Evolutionary conservation across 2,113 vertebrate genomes (phyloP), one percentile per base, ranked within the genome.

Genomic region (Muscicapa adusta): DNA sequence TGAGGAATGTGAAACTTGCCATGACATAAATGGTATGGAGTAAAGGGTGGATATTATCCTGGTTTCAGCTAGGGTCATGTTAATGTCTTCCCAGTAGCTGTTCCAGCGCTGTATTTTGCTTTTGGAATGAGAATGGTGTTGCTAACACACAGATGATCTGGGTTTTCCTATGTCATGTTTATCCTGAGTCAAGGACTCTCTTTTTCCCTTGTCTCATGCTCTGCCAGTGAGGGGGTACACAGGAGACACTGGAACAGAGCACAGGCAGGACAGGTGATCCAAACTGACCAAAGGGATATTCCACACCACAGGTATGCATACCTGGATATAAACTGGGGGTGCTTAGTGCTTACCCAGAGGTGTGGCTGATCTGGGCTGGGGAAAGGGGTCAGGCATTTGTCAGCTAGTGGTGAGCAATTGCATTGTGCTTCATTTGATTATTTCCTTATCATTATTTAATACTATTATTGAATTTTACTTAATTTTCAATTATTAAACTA

Each of bases 281-380:
- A 0, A 43, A 51, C 14, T 43, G 36, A 36, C 20, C 2, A 0
- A 25, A 36, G 72, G 45, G 36, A 67, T 22, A 18, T 43, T 67
- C 11, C 53, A 67, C 53, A 76, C 26, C 53, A 43, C 22, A 60
- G 26, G 36, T 22, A 43, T 10, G 20, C 53, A 22, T 26, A 36
- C 9, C 45, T 0, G 0, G 45, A 36, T 51, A 68, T 38, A 18
- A 86, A 53, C 43, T 58, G 53, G 33, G 62, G 14, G 11, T 2
- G 31, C 4, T 36, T 18, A 18, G 11, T 2, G 31, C 4, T 36
- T 18, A 18, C 5, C 22, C 72, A 76, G 12, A 60, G 51, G 12
- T 18, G 38, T 4, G 6, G 38, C 54, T 76, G 62, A 67, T 60
- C 33, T 38, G 33, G 33, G 12, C 15, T 85, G 47, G 36, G 53